Evolutionary conservation across 2,797 vertebrate species (phyloP), one percentile per base, ranked within the genome.

Genomic region (Galagoides demidoff): DNA sequence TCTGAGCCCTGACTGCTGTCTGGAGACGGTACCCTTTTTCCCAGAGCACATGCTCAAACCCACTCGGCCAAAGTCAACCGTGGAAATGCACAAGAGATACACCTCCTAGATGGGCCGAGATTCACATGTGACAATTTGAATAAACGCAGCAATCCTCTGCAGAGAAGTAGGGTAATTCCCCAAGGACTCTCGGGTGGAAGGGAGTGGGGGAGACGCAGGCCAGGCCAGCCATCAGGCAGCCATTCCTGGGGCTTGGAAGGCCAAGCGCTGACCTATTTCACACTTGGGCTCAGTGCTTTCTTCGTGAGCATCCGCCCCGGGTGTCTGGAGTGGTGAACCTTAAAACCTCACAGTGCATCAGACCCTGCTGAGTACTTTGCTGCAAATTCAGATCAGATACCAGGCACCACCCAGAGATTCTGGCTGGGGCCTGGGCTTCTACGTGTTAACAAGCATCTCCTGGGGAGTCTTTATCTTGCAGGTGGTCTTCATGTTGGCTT

Each of bases 101-200:
- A 92, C 66, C 89, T 95, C 85, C 64, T 14, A 57, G 84, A 88
- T 68, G 66, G 90, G 86, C 84, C 14, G 0, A 82, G 78, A 94
- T 89, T 95, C 55, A 6, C 92, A 29, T 43, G 92, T 83, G 96
- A 96, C 94, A 84, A 91, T 95, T 59, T 34, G 92, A 97, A 94
- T 92, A 94, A 91, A 87, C 37, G 94, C 61, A 87, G 81, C 66
- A n/a, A 89, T 90, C 55, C 7, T 95, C 88, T 95, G 90, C 66
- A 92, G 92, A 68, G 70, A 84, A 52, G 83, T 52, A 84, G 34
- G 43, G 55, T 5, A 68, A 63, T 23, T 92, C 96, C 79, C 73
- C 9, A 3, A 57, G 86, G 84, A 90, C 55, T 68, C 91, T 34
- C 0, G 0, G 29, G 3, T 6, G 29, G 82, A 73, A 34, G 37